Evolutionary conservation across 2,113 vertebrate species (phyloP).

Genomic region (Aegithalos caudatus): DNA sequence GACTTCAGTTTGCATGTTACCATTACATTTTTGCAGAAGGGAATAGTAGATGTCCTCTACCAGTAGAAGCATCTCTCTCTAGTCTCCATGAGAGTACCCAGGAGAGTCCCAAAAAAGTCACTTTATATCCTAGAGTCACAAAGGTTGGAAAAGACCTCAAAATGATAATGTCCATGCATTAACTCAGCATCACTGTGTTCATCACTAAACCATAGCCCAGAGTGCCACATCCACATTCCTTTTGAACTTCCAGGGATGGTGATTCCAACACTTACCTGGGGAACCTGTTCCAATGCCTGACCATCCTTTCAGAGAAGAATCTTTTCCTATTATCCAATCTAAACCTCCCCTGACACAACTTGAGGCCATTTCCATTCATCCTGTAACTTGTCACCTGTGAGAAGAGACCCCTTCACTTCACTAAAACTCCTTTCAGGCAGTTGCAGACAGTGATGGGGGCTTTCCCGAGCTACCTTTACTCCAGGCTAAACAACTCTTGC

Average conservation of each 20-base stretch:
- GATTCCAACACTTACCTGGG: not conserved
- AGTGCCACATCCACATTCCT: not conserved
- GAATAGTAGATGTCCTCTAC: not conserved
- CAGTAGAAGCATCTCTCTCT: not conserved
- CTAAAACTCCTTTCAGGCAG: not conserved
- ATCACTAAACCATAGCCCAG: not conserved
- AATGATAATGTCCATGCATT: rapidly evolving
- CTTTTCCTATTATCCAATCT: not conserved
- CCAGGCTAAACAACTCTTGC: not conserved
- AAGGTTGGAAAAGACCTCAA: not conserved
- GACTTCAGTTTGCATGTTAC: not conserved
- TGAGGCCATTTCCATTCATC: not conserved
- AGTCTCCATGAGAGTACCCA: not conserved
- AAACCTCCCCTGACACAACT: not conserved
- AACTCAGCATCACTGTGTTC: not conserved
- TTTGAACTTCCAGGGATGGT: not conserved
- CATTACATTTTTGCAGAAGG: not conserved
- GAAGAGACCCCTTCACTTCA: not conserved
- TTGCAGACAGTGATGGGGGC: not conserved
- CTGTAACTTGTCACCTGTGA: not conserved
- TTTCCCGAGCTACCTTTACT: not conserved
- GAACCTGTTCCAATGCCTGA: not conserved
- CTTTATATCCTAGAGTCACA: not conserved
- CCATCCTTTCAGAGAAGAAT: not conserved
- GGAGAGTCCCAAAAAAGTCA: not conserved